phyloP scores from a whole-genome alignment of 2,113 vertebrate genomes.

The Nycticryphes semicollaris region DNA sequence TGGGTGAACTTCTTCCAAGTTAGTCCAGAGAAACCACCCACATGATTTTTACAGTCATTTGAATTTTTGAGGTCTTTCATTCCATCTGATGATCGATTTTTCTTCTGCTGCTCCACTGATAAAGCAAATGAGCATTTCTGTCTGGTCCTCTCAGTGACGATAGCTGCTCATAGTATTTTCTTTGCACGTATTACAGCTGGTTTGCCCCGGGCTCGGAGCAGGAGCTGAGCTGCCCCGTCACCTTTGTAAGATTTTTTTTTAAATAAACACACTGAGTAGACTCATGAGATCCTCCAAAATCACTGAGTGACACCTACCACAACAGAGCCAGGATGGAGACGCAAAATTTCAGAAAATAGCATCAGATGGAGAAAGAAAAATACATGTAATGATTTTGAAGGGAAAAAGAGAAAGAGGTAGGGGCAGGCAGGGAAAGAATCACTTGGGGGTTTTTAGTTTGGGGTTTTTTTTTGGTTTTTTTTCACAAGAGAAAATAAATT shows the following conservation, averaged over 20 bases:
- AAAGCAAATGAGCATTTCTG: not conserved
- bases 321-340: not conserved
- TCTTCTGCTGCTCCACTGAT: not conserved
- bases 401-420: not conserved
- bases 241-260: not conserved
- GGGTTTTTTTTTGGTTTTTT: not conserved
- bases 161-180: not conserved
- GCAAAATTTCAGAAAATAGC: not conserved
- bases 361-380: not conserved
- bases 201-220: accelerated
- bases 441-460: accelerated
- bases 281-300: not conserved
- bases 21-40: not conserved
- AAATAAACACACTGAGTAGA: not conserved
- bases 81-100: not conserved
- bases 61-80: not conserved
- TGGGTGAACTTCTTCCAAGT: not conserved
- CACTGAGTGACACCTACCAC: not conserved
- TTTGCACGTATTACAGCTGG: not conserved
- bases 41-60: not conserved
- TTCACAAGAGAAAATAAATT: not conserved
- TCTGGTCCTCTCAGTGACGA: not conserved
- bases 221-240: not conserved
- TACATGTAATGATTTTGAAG: not conserved
- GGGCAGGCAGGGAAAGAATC: not conserved